phyloP scores from a whole-genome alignment of 2,888 invertebrate species.

The Gisinianus flammeolus region DNA sequence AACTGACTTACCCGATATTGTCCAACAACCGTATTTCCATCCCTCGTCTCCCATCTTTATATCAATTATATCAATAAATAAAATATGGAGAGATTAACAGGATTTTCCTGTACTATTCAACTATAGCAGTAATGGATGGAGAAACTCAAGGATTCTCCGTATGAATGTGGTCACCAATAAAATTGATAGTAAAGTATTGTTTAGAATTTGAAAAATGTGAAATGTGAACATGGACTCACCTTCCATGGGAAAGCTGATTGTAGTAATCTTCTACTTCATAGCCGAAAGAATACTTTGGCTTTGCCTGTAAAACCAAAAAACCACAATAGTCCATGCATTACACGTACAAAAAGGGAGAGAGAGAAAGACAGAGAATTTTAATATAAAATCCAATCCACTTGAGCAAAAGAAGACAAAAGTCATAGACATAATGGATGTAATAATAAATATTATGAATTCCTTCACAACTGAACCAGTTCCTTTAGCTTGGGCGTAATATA shows the following conservation, averaged over 20 bases:
- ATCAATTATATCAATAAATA: too few species aligned
- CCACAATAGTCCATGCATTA: slow-evolving; percentile 21
- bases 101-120: too few species aligned
- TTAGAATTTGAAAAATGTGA: too few species aligned
- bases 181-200: too few species aligned
- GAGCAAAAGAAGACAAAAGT: not conserved
- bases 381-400: not conserved
- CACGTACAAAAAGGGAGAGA: too few species aligned
- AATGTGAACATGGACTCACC: slow-evolving; percentile 25
- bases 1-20: slow-evolving; percentile 16
- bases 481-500: not conserved
- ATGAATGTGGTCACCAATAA: not conserved
- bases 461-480: not conserved
- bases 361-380: too few species aligned
- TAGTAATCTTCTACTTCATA: slow-evolving; percentile 58
- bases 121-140: too few species aligned
- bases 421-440: not conserved
- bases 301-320: slow-evolving; percentile 45
- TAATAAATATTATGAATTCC: not conserved
- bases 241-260: slow-evolving; percentile 57
- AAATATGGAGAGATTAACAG: too few species aligned
- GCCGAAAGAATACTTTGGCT: slow-evolving; percentile 58
- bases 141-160: not conserved
- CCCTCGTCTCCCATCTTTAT: slow-evolving; percentile 56
- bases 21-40: slow-evolving; percentile 52